These are phyloP conservation scores for Apotomis capreana DNA, from an alignment of 2,888 invertebrate species.

Conservation along the genomic window DNA sequence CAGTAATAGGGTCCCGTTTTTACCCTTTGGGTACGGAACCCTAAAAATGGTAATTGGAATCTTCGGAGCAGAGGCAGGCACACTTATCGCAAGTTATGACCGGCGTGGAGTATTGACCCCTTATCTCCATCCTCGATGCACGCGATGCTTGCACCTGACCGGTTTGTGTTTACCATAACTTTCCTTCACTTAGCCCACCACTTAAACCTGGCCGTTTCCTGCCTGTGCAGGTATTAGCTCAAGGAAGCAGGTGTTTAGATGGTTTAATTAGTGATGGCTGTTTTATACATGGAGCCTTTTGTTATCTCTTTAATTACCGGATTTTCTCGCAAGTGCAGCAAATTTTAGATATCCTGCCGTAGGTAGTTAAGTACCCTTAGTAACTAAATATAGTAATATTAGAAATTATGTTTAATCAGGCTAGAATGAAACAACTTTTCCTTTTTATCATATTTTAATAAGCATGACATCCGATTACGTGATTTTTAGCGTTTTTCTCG, in stretches of 20 bases:
- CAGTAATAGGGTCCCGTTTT: too few species aligned
- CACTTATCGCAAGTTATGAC: conserved; percentile 29
- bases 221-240: conserved; percentile 11
- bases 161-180: conserved; percentile 37
- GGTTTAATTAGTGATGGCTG: conserved; percentile 1
- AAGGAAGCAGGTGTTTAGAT: conserved; percentile 8
- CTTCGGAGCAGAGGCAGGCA: conserved; percentile 9
- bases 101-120: conserved; percentile 34
- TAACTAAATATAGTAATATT: too few species aligned
- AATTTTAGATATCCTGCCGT: too few species aligned
- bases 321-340: too few species aligned
- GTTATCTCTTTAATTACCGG: not conserved
- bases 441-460: too few species aligned
- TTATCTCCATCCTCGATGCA: conserved; percentile 37
- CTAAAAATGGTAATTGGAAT: too few species aligned
- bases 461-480: too few species aligned
- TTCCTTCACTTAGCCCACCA: conserved; percentile 28
- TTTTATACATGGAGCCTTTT: not conserved
- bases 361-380: too few species aligned
- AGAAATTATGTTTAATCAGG: too few species aligned
- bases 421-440: too few species aligned
- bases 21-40: too few species aligned
- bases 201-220: conserved; percentile 32
- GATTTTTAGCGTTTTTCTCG: too few species aligned
- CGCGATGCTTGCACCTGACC: conserved; percentile 40